phyloP scores from a whole-genome alignment of 2,113 vertebrate species.

The Podarcis cretensis region DNA sequence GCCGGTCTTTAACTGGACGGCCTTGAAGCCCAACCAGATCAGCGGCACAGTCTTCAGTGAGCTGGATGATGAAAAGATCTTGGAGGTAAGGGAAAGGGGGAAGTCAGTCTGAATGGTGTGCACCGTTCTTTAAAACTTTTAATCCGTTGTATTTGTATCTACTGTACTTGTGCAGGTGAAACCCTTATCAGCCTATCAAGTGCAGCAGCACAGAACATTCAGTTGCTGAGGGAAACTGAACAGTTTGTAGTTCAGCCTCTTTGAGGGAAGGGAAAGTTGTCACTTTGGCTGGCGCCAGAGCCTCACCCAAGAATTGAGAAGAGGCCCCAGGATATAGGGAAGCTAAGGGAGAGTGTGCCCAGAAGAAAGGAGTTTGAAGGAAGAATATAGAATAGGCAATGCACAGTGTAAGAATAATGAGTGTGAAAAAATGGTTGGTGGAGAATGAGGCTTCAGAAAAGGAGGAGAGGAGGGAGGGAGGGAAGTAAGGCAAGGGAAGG shows the following conservation, averaged over 20 bases:
- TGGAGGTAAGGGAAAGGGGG: constrained; percentile 81
- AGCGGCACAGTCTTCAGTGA: constrained; percentile 97
- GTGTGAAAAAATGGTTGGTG: background rate
- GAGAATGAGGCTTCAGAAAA: background rate
- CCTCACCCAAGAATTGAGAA: background rate
- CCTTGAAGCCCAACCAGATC: constrained; percentile 97
- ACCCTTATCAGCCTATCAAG: too few species aligned
- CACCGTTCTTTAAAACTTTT: background rate
- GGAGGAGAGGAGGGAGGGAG: background rate
- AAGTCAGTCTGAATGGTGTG: background rate
- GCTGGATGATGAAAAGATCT: constrained; percentile 93
- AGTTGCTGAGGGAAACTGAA: background rate
- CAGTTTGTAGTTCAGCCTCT: background rate
- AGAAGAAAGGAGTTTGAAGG: background rate
- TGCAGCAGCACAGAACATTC: background rate
- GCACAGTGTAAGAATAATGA: background rate
- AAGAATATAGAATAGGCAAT: background rate
- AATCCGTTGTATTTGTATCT: background rate
- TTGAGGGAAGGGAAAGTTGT: background rate
- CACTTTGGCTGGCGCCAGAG: background rate
- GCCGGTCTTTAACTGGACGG: constrained; percentile 97
- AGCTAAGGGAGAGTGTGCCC: background rate
- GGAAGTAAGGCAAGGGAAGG: background rate
- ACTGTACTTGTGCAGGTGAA: background rate
- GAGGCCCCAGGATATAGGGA: background rate